Evolutionary conservation across 1,140 invertebrate genomes (phyloP).

Genomic region (Dufourea novaeangliae): DNA sequence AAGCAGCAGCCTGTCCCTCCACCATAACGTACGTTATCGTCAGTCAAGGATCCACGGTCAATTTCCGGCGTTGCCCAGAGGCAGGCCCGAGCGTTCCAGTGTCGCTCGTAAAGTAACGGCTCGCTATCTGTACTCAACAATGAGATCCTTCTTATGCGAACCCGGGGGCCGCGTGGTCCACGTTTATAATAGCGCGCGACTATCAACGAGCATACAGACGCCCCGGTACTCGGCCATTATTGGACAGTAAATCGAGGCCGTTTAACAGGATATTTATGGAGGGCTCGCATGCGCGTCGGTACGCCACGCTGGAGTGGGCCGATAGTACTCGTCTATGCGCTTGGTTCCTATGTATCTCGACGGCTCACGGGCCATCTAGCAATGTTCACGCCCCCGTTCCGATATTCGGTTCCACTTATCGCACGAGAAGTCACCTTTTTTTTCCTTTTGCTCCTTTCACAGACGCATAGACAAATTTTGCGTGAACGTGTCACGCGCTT

Average conservation of each 20-base stretch:
- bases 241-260: slow-evolving; percentile 76
- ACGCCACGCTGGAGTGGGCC: slow-evolving; percentile 58
- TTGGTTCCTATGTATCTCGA: slow-evolving; percentile 58
- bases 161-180: slow-evolving; percentile 27
- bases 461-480: background rate
- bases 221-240: slow-evolving; percentile 74
- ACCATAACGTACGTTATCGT: background rate
- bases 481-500: background rate
- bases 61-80: slow-evolving; percentile 38
- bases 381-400: slow-evolving; percentile 66
- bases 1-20: background rate
- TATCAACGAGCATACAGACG: slow-evolving; percentile 68
- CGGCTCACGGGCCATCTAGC: slow-evolving; percentile 73
- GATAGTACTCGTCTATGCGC: slow-evolving; percentile 59
- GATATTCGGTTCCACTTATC: slow-evolving; percentile 30
- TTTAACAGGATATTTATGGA: slow-evolving; percentile 79
- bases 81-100: background rate
- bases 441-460: too few species aligned
- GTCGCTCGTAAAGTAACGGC: slow-evolving; percentile 48
- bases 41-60: slow-evolving; percentile 31
- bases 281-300: slow-evolving; percentile 49
- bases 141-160: slow-evolving; percentile 55
- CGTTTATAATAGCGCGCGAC: slow-evolving; percentile 59
- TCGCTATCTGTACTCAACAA: slow-evolving; percentile 53
- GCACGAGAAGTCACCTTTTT: too few species aligned